These are phyloP conservation scores for Charanyca ferruginea DNA, from an alignment of 2,888 invertebrate species.

Conservation along the genomic window DNA sequence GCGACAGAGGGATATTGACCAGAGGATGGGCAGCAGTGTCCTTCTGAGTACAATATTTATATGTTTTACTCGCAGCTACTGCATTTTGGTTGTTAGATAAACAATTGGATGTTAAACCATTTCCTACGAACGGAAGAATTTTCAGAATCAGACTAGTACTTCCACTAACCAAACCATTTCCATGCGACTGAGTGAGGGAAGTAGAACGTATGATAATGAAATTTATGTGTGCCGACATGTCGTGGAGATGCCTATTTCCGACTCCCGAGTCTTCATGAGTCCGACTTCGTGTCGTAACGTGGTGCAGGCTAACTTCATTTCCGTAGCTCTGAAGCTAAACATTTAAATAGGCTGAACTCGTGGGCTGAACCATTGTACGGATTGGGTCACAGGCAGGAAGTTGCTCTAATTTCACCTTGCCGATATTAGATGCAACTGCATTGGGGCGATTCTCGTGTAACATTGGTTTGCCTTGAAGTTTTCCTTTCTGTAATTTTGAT, in stretches of 20 bases:
- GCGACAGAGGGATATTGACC: too few species aligned
- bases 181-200: not conserved
- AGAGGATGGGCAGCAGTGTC: too few species aligned
- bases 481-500: not conserved
- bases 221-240: not conserved
- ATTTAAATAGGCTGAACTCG: too few species aligned
- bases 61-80: not conserved
- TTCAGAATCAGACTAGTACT: too few species aligned
- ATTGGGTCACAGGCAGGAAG: not conserved
- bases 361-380: not conserved
- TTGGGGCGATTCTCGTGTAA: not conserved
- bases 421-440: not conserved
- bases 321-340: not conserved
- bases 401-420: not conserved
- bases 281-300: not conserved
- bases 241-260: conserved; percentile 12
- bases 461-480: not conserved
- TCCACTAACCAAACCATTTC: too few species aligned
- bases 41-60: too few species aligned
- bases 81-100: not conserved
- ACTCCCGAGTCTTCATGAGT: not conserved
- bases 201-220: not conserved
- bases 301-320: conserved; percentile 21
- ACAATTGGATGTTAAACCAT: not conserved
- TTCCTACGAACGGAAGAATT: not conserved